Evolutionary conservation across 2,113 vertebrate species (phyloP).

Genomic region (Thoracochromis brauschi): DNA sequence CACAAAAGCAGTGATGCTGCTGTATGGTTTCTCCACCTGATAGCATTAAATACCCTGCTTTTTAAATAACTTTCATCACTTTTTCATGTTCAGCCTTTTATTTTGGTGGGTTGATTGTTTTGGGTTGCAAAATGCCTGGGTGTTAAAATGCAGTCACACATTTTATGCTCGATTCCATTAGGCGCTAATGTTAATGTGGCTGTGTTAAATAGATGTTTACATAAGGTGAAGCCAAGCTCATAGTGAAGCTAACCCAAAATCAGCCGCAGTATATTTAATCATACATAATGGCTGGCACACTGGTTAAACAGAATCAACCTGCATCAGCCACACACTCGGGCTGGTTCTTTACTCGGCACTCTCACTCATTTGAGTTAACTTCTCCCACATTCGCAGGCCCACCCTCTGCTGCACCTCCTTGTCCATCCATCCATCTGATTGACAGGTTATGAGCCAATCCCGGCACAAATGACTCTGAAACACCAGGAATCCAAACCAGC

Average conservation of each 20-base stretch:
- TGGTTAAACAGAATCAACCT: background rate
- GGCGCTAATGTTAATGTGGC: background rate
- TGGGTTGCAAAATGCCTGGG: background rate
- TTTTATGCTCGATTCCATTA: background rate
- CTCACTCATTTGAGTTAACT: background rate
- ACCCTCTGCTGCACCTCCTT: conserved; percentile 5
- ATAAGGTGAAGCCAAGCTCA: background rate
- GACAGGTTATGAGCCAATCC: conserved; percentile 69
- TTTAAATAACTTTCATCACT: background rate
- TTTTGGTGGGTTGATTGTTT: background rate
- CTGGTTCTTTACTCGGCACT: background rate
- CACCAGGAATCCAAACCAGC: conserved; percentile 57
- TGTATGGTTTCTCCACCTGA: background rate
- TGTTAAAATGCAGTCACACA: background rate
- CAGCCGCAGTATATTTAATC: background rate
- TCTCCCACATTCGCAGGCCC: background rate
- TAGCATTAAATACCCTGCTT: background rate
- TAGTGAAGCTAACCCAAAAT: background rate
- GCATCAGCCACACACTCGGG: background rate
- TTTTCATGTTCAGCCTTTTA: background rate
- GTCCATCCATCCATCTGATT: conserved; percentile 65
- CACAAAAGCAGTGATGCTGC: background rate
- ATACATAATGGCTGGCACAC: background rate
- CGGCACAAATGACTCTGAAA: conserved; percentile 65
- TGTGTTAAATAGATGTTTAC: background rate